These are phyloP conservation scores for Brachionichthys hirsutus DNA, from an alignment of 2,113 vertebrate genomes.

Conservation along the genomic window DNA sequence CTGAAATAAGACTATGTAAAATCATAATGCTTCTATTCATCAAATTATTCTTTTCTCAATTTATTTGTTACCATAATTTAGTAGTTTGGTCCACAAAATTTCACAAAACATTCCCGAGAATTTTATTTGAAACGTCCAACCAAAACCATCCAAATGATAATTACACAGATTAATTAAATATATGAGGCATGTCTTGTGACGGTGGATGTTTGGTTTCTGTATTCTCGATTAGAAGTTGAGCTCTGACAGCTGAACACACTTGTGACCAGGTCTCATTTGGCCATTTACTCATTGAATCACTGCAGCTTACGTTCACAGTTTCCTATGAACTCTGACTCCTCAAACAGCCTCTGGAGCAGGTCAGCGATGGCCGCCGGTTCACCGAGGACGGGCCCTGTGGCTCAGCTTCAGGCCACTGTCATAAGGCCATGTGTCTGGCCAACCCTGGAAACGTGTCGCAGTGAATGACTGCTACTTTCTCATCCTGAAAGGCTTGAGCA, in stretches of 20 bases:
- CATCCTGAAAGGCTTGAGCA: conserved; percentile 9
- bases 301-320: conserved; percentile 20
- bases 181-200: too few species aligned
- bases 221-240: too few species aligned
- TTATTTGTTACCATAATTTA: too few species aligned
- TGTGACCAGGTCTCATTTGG: conserved; percentile 39
- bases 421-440: conserved; percentile 21
- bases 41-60: too few species aligned
- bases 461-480: conserved; percentile 5
- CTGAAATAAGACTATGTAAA: too few species aligned
- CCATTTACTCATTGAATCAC: conserved; percentile 36
- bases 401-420: conserved; percentile 28
- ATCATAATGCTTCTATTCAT: too few species aligned
- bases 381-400: conserved; percentile 37
- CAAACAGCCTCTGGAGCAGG: conserved; percentile 10
- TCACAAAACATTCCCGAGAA: too few species aligned
- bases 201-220: too few species aligned
- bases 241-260: conserved; percentile 34
- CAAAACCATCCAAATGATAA: too few species aligned
- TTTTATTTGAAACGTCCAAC: too few species aligned
- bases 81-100: too few species aligned
- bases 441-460: not conserved
- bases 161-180: too few species aligned
- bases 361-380: conserved; percentile 40
- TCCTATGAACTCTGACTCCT: conserved; percentile 2